A percentile compares a stretch with the other conserved stretches of the same genome.
These are phyloP conservation scores for Forbesichthys agassizii DNA, from an alignment of 2,113 vertebrate genomes.

Conservation along the genomic window DNA sequence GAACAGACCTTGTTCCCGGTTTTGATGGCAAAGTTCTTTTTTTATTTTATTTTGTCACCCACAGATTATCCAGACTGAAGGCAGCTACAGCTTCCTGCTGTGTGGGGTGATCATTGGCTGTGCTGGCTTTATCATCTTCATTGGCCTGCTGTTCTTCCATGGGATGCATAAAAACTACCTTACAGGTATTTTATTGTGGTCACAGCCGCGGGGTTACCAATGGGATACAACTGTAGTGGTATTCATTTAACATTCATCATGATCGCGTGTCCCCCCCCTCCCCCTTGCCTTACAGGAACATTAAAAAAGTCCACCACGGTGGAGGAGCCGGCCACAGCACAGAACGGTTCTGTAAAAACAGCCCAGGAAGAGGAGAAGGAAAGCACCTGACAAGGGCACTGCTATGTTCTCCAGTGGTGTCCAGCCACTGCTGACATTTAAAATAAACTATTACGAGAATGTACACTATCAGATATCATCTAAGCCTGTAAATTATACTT, in stretches of 20 bases:
- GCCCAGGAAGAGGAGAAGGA: slow-evolving; percentile 40
- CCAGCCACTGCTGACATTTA: background rate
- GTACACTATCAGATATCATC: too few relatives aligned
- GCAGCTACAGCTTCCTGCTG: slow-evolving; percentile 93
- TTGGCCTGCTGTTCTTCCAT: slow-evolving; percentile 87
- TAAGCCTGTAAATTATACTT: too few relatives aligned
- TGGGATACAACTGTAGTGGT: background rate
- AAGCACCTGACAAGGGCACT: slow-evolving; percentile 38
- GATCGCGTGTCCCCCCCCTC: background rate
- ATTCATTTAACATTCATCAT: slow-evolving; percentile 11
- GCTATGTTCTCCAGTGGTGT: background rate
- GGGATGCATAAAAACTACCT: slow-evolving; percentile 83
- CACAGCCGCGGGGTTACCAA: background rate
- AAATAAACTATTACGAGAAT: background rate
- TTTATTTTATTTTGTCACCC: slow-evolving; percentile 28
- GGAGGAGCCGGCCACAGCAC: slow-evolving; percentile 57
- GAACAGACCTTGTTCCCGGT: background rate
- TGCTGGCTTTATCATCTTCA: slow-evolving; percentile 84
- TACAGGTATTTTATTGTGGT: slow-evolving; percentile 75
- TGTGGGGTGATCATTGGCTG: slow-evolving; percentile 89
- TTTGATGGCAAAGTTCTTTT: background rate
- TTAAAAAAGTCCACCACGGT: slow-evolving; percentile 68
- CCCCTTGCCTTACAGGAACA: slow-evolving; percentile 54
- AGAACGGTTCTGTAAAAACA: slow-evolving; percentile 33
- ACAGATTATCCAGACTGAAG: slow-evolving; percentile 87